Evolutionary conservation across 2,888 invertebrate genomes (phyloP).

Genomic region (Drosophila mercatorum): DNA sequence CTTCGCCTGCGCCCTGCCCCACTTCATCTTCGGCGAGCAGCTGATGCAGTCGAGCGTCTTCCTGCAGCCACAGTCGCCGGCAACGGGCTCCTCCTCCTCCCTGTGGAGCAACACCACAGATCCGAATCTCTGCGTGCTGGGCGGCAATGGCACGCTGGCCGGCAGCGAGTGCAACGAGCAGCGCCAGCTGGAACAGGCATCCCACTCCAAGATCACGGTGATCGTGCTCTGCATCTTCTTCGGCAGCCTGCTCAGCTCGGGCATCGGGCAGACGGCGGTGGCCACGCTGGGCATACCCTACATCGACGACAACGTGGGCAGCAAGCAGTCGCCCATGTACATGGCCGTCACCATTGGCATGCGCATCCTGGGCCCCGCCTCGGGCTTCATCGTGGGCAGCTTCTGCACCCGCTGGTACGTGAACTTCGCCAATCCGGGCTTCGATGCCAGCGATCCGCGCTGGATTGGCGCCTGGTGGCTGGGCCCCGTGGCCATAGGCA

Average conservation of each 20-base stretch:
- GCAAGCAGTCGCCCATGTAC: constrained; percentile 95
- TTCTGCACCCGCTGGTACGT: constrained; percentile 95
- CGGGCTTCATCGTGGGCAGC: constrained; percentile 95
- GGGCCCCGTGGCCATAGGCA: constrained; percentile 92
- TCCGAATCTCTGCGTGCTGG: constrained; percentile 76
- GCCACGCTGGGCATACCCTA: constrained; percentile 96
- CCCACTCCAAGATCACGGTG: constrained; percentile 91
- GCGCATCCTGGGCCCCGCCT: constrained; percentile 94
- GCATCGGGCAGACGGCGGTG: constrained; percentile 96
- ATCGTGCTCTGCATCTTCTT: constrained; percentile 95
- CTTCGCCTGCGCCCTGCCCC: constrained; percentile 94
- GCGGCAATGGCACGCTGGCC: constrained; percentile 59
- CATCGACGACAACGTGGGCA: constrained; percentile 97
- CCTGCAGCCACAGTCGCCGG: constrained; percentile 56
- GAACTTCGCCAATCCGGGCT: constrained; percentile 91
- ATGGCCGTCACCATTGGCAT: constrained; percentile 97
- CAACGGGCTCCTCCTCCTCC: neutral
- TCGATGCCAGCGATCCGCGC: constrained; percentile 91
- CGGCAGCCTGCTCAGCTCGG: constrained; percentile 93
- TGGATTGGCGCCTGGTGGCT: constrained; percentile 99
- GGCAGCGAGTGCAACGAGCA: constrained; percentile 86
- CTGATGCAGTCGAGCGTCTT: constrained; percentile 85
- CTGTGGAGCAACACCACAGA: constrained; percentile 60
- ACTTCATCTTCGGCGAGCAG: constrained; percentile 92
- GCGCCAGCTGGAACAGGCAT: constrained; percentile 88